These are phyloP conservation scores for Semotilus atromaculatus DNA, from an alignment of 2,797 vertebrate genomes.

Conservation along the genomic window DNA sequence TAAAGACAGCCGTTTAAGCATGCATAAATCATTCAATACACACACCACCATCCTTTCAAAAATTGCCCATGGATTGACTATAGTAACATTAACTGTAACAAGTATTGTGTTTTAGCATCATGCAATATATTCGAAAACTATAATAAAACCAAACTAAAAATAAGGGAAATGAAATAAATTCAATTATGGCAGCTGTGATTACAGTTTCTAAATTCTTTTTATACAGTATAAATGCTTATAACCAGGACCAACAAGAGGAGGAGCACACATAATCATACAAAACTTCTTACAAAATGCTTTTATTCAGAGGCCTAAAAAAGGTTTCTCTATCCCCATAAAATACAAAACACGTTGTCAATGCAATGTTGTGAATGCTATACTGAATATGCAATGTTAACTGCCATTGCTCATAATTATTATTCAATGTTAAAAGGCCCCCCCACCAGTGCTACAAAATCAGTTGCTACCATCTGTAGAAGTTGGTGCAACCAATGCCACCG, in stretches of 20 bases:
- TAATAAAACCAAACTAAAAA: background rate
- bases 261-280: background rate
- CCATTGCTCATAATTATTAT: no score
- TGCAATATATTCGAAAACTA: background rate
- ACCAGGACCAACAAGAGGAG: background rate
- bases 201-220: background rate
- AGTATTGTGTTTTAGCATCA: background rate
- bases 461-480: background rate
- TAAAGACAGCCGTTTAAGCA: slow-evolving; percentile 12
- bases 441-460: no score
- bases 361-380: no score
- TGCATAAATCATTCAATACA: slow-evolving; percentile 6
- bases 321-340: background rate
- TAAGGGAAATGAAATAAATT: background rate
- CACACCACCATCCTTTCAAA: background rate
- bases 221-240: background rate
- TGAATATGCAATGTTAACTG: no score
- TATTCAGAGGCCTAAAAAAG: background rate
- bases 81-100: background rate
- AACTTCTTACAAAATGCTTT: background rate
- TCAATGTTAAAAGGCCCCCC: no score
- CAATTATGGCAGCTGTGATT: background rate
- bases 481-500: background rate
- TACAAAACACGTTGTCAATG: no score
- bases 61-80: background rate